Evolutionary conservation across 2,888 invertebrate genomes (phyloP).

Genomic region (Clanis bilineata): DNA sequence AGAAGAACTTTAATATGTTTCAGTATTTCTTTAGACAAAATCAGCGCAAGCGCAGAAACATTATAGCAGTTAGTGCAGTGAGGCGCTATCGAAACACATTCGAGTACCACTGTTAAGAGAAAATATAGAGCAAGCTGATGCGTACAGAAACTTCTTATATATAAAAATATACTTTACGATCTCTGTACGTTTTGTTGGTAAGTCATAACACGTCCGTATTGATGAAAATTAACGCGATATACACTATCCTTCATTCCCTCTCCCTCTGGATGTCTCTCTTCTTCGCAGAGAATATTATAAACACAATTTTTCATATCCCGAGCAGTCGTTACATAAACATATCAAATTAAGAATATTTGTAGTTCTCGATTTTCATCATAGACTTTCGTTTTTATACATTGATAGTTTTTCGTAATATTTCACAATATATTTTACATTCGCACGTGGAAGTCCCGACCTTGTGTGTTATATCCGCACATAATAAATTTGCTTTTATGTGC

Average conservation of each 20-base stretch:
- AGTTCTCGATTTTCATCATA: not conserved
- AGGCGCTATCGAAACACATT: not conserved
- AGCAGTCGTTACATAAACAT: not conserved
- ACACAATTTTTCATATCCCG: not conserved
- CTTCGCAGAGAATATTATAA: not conserved
- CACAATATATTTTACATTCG: not conserved
- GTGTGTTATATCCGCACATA: not conserved
- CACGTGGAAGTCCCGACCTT: not conserved
- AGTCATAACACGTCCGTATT: conserved; percentile 21
- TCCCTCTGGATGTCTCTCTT: not conserved
- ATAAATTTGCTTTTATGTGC: not conserved
- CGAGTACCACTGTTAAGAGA: not conserved
- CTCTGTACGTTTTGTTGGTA: conserved; percentile 28
- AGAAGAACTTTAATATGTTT: too few species aligned
- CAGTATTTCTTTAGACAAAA: too few species aligned
- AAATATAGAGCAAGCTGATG: conserved; percentile 6
- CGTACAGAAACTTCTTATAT: conserved; percentile 23
- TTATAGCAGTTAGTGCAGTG: too few species aligned
- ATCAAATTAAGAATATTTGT: not conserved
- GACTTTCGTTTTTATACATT: not conserved
- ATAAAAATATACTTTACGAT: conserved; percentile 33
- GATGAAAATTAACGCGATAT: conserved; percentile 18
- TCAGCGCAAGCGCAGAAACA: too few species aligned
- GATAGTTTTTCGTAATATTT: not conserved
- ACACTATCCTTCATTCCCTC: not conserved